Evolutionary conservation across 2,113 vertebrate genomes (phyloP).

Genomic region (Sinocyclocheilus anophthalmus): DNA sequence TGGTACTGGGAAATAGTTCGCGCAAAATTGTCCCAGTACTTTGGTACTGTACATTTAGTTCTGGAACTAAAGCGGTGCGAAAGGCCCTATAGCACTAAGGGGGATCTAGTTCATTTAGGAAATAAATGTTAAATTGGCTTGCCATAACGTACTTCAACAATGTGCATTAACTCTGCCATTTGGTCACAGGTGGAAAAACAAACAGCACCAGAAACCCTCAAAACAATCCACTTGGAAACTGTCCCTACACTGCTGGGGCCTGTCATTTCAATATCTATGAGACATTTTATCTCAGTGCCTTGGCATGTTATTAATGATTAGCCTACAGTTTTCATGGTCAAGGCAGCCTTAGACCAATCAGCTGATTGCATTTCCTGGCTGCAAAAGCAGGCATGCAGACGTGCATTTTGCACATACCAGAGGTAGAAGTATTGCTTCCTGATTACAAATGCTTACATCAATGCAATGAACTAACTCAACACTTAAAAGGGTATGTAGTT

Average conservation of each 20-base stretch:
- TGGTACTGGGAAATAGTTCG: too few species aligned
- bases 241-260: not conserved
- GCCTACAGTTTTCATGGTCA: not conserved
- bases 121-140: not conserved
- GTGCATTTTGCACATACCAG: not conserved
- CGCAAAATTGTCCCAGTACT: too few species aligned
- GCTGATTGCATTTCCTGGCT: slow-evolving; percentile 8
- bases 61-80: too few species aligned
- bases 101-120: not conserved
- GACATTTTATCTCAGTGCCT: not conserved
- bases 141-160: not conserved
- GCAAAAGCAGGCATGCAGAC: not conserved
- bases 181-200: slow-evolving; percentile 21
- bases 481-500: not conserved
- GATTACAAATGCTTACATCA: not conserved
- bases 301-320: not conserved
- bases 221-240: not conserved
- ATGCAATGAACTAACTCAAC: not conserved
- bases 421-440: not conserved
- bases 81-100: too few species aligned
- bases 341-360: slow-evolving; percentile 2
- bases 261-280: not conserved
- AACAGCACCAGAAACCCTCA: not conserved
- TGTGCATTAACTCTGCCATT: not conserved
- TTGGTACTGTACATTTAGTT: too few species aligned